These are phyloP conservation scores for Rhinophrynus dorsalis DNA, from an alignment of 2,797 vertebrate genomes.

Conservation along the genomic window DNA sequence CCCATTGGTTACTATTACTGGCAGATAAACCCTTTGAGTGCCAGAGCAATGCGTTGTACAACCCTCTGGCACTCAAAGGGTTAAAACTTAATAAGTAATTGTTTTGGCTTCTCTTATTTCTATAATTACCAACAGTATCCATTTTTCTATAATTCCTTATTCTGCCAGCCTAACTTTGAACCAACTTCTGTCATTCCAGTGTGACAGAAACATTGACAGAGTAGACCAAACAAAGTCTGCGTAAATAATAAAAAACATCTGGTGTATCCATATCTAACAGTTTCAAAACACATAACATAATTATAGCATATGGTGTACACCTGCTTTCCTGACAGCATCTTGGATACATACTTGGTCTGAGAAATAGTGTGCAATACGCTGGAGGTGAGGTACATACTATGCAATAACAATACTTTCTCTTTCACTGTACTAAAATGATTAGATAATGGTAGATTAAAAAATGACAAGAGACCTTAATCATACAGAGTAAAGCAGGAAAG, in stretches of 20 bases:
- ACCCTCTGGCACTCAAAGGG: too few species aligned
- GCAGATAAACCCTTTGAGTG: too few species aligned
- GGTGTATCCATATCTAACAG: constrained; percentile 41
- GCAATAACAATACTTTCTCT: background rate
- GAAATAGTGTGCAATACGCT: constrained; percentile 30
- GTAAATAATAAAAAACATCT: constrained; percentile 46
- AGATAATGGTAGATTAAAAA: background rate
- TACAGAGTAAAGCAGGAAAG: background rate
- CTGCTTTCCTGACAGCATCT: constrained; percentile 44
- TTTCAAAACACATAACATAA: constrained; percentile 45
- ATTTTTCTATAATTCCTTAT: constrained; percentile 3
- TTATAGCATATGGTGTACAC: constrained; percentile 45
- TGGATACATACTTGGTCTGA: constrained; percentile 17
- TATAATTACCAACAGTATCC: constrained; percentile 17
- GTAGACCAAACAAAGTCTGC: constrained; percentile 48
- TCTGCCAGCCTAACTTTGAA: constrained; percentile 38
- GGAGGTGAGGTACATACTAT: background rate
- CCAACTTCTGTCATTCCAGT: constrained; percentile 37
- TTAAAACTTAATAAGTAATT: constrained; percentile 10
- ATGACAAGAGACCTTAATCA: background rate
- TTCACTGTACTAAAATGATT: background rate
- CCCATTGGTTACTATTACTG: too few species aligned
- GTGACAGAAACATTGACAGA: constrained; percentile 41
- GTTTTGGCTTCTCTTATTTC: constrained; percentile 20
- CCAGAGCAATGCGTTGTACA: too few species aligned